Conservation (phyloP, 2,113 vertebrate genomes). For the Hippocampus mohnikei region DNA sequence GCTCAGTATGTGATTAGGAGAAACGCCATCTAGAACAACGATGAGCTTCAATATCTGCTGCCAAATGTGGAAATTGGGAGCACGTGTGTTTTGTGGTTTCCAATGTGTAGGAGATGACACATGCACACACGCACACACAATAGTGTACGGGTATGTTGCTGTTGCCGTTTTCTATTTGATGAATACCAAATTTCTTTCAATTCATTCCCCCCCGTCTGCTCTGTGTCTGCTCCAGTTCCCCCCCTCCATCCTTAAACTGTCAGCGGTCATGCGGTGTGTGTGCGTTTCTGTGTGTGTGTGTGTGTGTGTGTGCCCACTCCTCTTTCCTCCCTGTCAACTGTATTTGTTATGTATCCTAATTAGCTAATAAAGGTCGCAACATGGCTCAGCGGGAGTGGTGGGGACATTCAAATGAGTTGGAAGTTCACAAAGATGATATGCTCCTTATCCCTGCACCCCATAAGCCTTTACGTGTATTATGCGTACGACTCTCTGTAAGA, state of each 20-base stretch:
- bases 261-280: constrained; percentile 14
- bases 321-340: constrained; percentile 79
- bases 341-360: constrained; percentile 98
- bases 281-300: constrained; percentile 10
- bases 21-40: constrained; percentile 51
- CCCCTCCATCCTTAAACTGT: constrained; percentile 30
- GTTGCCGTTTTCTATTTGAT: constrained; percentile 35
- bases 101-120: background rate
- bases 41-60: constrained; percentile 51
- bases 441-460: no score
- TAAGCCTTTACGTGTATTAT: no score
- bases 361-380: constrained; percentile 94
- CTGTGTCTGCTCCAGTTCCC: constrained; percentile 19
- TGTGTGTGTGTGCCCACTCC: constrained; percentile 26
- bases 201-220: constrained; percentile 6
- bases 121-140: constrained; percentile 9
- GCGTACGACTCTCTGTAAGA: no score
- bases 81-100: constrained; percentile 5
- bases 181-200: constrained; percentile 36
- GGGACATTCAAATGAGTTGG: constrained; percentile 61
- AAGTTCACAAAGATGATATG: constrained; percentile 60
- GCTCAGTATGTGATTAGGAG: constrained; percentile 63
- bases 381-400: constrained; percentile 75
- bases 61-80: constrained; percentile 37
- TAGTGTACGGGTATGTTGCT: constrained; percentile 8